phyloP scores from a whole-genome alignment of 1,140 invertebrate species.

The Bombus superbus region DNA sequence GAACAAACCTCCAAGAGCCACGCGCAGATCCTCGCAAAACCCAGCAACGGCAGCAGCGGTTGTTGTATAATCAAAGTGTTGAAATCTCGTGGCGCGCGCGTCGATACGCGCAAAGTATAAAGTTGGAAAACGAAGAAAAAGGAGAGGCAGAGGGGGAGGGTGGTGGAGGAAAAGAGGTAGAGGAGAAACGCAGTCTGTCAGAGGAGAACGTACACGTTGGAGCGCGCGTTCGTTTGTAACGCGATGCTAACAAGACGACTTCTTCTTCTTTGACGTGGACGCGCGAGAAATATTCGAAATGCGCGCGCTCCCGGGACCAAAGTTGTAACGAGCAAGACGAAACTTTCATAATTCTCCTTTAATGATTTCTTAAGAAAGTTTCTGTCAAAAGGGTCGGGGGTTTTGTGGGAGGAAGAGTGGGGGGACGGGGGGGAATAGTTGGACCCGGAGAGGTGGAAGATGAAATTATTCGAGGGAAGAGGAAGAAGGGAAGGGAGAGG shows the following conservation, averaged over 20 bases:
- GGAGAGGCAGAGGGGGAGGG: no score
- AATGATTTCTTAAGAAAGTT: constrained; percentile 36
- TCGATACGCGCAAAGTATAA: neutral
- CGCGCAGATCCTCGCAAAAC: neutral
- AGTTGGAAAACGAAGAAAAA: neutral
- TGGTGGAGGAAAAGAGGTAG: neutral
- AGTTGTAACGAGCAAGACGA: constrained; percentile 26
- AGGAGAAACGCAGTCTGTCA: neutral
- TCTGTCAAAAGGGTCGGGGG: neutral
- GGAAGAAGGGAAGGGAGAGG: neutral
- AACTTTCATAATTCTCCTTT: constrained; percentile 27
- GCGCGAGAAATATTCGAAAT: constrained; percentile 16
- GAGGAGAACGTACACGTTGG: neutral
- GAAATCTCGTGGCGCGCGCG: neutral
- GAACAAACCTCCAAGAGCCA: neutral
- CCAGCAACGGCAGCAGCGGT: neutral
- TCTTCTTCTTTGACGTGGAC: constrained; percentile 5
- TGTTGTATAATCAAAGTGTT: neutral
- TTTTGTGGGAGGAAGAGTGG: neutral
- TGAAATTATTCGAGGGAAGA: neutral
- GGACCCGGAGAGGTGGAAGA: neutral
- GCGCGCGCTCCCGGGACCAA: neutral
- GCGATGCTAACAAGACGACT: constrained; percentile 22
- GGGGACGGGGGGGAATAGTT: neutral
- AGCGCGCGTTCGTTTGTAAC: constrained; percentile 5